These are phyloP conservation scores for Thymelicus acteon DNA, from an alignment of 2,888 invertebrate species.

Conservation along the genomic window DNA sequence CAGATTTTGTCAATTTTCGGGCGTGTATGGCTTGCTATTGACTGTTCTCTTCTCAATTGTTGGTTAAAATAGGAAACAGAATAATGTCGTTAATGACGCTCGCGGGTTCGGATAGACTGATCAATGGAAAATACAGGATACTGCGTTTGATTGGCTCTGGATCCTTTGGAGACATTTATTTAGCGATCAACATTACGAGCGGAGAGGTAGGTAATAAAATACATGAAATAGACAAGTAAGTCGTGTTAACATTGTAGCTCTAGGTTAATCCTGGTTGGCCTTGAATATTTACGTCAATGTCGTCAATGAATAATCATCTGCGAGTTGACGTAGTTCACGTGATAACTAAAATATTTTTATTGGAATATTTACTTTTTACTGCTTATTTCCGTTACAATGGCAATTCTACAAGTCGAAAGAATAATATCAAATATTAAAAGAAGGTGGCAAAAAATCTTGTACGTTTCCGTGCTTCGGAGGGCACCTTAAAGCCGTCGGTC, in stretches of 20 bases:
- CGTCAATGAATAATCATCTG: slow-evolving; percentile 11
- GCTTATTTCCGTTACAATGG: not conserved
- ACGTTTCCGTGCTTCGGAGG: too few relatives aligned
- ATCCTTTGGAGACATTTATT: slow-evolving; percentile 99
- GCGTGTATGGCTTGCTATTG: not conserved
- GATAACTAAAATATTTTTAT: not conserved
- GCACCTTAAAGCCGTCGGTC: too few relatives aligned
- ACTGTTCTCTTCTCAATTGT: slow-evolving; percentile 3
- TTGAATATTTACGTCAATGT: slow-evolving; percentile 17
- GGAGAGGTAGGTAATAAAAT: slow-evolving; percentile 88
- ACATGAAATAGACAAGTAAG: not conserved
- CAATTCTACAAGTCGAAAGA: not conserved
- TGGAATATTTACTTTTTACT: not conserved
- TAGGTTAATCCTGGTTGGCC: slow-evolving; percentile 19
- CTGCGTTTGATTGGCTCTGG: slow-evolving; percentile 99
- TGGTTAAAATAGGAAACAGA: slow-evolving; percentile 7
- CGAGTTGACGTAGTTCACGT: slow-evolving; percentile 15
- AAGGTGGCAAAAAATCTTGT: too few relatives aligned
- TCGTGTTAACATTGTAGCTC: not conserved
- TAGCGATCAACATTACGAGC: slow-evolving; percentile 96
- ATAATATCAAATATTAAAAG: too few relatives aligned
- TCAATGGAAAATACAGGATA: slow-evolving; percentile 97
- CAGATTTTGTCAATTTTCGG: slow-evolving; percentile 1
- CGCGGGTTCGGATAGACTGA: slow-evolving; percentile 65
- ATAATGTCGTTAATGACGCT: slow-evolving; percentile 13